Evolutionary conservation across 2,113 vertebrate species (phyloP), one percentile per base, ranked within the genome.

Genomic region (Coregonus clupeaformis): DNA sequence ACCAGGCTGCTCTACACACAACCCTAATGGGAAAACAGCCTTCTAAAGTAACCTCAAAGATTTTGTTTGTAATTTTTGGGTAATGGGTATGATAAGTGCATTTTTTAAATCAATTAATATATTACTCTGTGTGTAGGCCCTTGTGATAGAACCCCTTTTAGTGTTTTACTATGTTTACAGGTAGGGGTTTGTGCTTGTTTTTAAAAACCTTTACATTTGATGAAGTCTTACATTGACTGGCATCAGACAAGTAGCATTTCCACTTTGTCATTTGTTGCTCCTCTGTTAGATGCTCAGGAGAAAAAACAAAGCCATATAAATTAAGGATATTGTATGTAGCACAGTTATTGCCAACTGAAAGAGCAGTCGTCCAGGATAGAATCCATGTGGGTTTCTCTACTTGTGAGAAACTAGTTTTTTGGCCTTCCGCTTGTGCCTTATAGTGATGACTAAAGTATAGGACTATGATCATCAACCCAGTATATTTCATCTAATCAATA

Each of bases 391-490:
- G 47, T 16, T 52, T 52, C 47, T 49, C 4, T 1, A 52, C 14
- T 52, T 18, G 3, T 59, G 55, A 20, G 9, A 59, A 20, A 22
- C n/a, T 9, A 12, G 3, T 6, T 68, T 13, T 22, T 20, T 68
- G 25, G 6, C 60, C 55, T 66, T 65, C 71, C 69, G 75, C 77
- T 80, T 78, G 75, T 86, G 85, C 87, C 86, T 89, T 89, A 84
- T 75, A 60, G 9, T 9, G 16, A 25, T 66, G 64, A 25, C 64
- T 32, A 45, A 32, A 68, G 7, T 22, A 18, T 14, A 6, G 67
- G 2, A 24, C 42, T 45, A 13, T 7, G 22, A 47, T 25, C 65
- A 60, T 60, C n/a, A 60, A 60, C 9, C 13, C 57, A 60, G n/a
- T 60, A 16, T 6, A 55, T 55, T 20, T 55, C 1, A 18, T 55